Conservation (phyloP, 2,797 vertebrate genomes). For the Microchirus variegatus region DNA sequence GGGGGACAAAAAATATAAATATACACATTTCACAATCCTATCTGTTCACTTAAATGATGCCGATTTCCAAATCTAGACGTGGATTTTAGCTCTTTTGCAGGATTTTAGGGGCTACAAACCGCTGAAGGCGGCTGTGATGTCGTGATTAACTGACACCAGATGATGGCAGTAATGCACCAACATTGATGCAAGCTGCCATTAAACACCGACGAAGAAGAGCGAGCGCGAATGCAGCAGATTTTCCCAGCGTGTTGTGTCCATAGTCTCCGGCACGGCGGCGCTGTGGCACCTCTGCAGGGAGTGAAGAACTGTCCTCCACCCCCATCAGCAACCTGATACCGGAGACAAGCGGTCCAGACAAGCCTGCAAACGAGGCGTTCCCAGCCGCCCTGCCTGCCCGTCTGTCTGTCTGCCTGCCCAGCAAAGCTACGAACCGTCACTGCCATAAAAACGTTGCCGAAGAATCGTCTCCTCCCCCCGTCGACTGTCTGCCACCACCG, state of each 20-base stretch:
- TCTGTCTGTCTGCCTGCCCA: slow-evolving; percentile 29
- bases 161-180: too few species aligned
- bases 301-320: slow-evolving; percentile 53
- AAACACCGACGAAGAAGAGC: too few species aligned
- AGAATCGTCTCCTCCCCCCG: slow-evolving; percentile 35
- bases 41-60: too few species aligned
- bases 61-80: too few species aligned
- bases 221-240: background rate
- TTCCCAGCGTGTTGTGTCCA: slow-evolving; percentile 39
- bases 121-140: too few species aligned
- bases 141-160: too few species aligned
- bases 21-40: too few species aligned
- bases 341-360: slow-evolving; percentile 78
- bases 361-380: slow-evolving; percentile 79
- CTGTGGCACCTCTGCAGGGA: slow-evolving; percentile 38
- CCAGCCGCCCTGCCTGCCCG: slow-evolving; percentile 70
- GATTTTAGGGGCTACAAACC: too few species aligned
- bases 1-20: too few species aligned
- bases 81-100: too few species aligned
- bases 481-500: slow-evolving; percentile 23
- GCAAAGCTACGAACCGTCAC: slow-evolving; percentile 45
- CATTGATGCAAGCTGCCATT: too few species aligned
- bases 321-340: slow-evolving; percentile 75
- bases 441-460: slow-evolving; percentile 50
- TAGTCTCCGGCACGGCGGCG: slow-evolving; percentile 73